Evolutionary conservation across 1,140 invertebrate genomes (phyloP), one percentile per base, ranked within the genome.

Genomic region (Acromyrmex heyeri): DNA sequence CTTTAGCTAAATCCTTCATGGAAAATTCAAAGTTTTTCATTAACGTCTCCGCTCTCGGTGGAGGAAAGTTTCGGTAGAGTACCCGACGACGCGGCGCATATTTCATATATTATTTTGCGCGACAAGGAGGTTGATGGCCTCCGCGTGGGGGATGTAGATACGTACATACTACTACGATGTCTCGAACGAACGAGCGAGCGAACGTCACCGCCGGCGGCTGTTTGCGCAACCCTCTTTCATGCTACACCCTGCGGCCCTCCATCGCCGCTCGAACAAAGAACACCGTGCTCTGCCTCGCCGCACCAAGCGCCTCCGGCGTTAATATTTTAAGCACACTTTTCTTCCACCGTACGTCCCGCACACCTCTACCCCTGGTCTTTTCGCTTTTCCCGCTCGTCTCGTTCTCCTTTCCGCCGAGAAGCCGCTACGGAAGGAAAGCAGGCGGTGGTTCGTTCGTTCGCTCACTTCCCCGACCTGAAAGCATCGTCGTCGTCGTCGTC

Each of bases 311-410:
- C 95, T 92, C 86, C 87, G 93, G 94, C 94, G 94, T 95, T 95
- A 95, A 95, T 95, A 95, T 95, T 95, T 95, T 95, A 95, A 95
- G 94, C 94, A 95, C 94, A 95, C 94, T 95, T 95, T 95, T 94
- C 93, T 94, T 94, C 93, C 89, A 77, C 76, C 86, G 62, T 72
- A 34, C 76, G 14, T 88, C 87, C 69, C 53, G 27, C 53, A 81
- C 86, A 75, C 75, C 21, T 67, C 30, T 59, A 61, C 38, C 75
- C 59, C 65, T 73, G 59, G 53, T 86, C 86, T 88, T 87, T 91
- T 81, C 55, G 21, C 57, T 76, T 70, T 81, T 65, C 87, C 67
- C 82, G 48, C 53, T 75, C 75, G 34, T 73, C 38, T 2, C 65
- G 70, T 55, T 65, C 70, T 48, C 30, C 87, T 69, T 30, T 55